These are phyloP conservation scores for Oryzias javanicus DNA, from an alignment of 2,113 vertebrate species.

Conservation along the genomic window DNA sequence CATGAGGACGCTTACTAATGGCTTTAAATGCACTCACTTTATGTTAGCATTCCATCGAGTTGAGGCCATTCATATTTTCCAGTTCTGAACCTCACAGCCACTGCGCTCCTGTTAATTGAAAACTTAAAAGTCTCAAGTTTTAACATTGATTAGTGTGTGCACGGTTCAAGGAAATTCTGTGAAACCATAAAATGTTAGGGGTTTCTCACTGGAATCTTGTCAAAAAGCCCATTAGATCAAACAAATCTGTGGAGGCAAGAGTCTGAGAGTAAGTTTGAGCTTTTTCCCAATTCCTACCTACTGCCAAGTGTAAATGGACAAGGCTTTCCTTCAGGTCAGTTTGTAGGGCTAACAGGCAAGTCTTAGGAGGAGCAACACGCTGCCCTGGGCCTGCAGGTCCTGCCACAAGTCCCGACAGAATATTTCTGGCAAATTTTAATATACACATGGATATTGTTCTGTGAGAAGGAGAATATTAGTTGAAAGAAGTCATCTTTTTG, in stretches of 20 bases:
- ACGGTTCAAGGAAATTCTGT: constrained; percentile 29
- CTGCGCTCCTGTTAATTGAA: constrained; percentile 30
- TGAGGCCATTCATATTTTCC: constrained; percentile 61
- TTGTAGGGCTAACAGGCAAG: constrained; percentile 37
- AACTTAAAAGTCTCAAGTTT: constrained; percentile 28
- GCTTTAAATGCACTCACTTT: constrained; percentile 40
- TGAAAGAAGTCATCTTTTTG: too few species aligned
- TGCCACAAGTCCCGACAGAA: constrained; percentile 68
- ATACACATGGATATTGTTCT: constrained; percentile 47
- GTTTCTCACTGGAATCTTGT: constrained; percentile 54
- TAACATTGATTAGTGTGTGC: constrained; percentile 9
- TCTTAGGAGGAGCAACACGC: constrained; percentile 44
- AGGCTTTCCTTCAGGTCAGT: constrained; percentile 61
- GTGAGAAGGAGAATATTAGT: constrained; percentile 30
- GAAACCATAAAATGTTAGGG: constrained; percentile 18
- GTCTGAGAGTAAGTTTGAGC: constrained; percentile 64
- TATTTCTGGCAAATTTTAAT: constrained; percentile 69
- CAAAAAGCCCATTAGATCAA: constrained; percentile 59
- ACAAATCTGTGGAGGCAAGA: constrained; percentile 63
- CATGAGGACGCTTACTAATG: constrained; percentile 53
- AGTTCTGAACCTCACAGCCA: constrained; percentile 24
- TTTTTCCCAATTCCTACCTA: constrained; percentile 40
- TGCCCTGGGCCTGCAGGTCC: constrained; percentile 52
- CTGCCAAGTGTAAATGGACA: constrained; percentile 59
- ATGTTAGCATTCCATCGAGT: constrained; percentile 66